A percentile compares a stretch with the other conserved stretches of the same genome.
phyloP scores from a whole-genome alignment of 2,797 vertebrate genomes.

The Cuniculus paca region DNA sequence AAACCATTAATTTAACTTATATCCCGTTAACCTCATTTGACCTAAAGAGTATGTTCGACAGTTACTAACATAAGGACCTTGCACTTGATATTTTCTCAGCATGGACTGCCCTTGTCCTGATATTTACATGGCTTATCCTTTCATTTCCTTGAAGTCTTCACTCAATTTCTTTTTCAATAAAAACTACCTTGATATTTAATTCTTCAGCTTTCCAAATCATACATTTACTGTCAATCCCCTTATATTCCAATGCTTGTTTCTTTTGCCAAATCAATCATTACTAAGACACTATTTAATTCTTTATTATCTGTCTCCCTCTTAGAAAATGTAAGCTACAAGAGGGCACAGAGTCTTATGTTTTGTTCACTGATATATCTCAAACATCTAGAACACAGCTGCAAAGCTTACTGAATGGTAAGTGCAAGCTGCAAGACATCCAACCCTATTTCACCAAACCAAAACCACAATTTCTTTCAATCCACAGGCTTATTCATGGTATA shows the following conservation, averaged over 20 bases:
- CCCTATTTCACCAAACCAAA: background rate
- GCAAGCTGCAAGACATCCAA: background rate
- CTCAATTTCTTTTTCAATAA: background rate
- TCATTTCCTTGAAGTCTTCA: background rate
- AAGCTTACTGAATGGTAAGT: background rate
- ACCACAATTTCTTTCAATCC: slow-evolving; percentile 41
- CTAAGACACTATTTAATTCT: background rate
- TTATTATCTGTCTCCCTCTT: background rate
- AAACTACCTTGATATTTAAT: background rate
- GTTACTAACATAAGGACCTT: background rate
- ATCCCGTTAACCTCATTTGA: background rate
- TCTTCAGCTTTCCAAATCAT: background rate
- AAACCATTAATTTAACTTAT: background rate
- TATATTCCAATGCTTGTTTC: background rate
- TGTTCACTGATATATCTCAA: background rate
- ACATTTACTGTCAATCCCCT: background rate
- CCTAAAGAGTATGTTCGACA: background rate
- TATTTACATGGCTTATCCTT: background rate
- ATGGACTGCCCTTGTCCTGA: background rate
- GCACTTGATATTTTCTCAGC: background rate
- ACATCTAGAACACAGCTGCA: background rate
- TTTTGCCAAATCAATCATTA: slow-evolving; percentile 8
- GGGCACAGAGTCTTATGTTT: background rate
- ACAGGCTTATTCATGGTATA: background rate
- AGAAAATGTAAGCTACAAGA: background rate